A percentile compares a stretch with the other conserved stretches of the same genome.
Evolutionary conservation across 1,140 invertebrate species (phyloP).

Genomic region (Venustaconcha ellipsiformis): DNA sequence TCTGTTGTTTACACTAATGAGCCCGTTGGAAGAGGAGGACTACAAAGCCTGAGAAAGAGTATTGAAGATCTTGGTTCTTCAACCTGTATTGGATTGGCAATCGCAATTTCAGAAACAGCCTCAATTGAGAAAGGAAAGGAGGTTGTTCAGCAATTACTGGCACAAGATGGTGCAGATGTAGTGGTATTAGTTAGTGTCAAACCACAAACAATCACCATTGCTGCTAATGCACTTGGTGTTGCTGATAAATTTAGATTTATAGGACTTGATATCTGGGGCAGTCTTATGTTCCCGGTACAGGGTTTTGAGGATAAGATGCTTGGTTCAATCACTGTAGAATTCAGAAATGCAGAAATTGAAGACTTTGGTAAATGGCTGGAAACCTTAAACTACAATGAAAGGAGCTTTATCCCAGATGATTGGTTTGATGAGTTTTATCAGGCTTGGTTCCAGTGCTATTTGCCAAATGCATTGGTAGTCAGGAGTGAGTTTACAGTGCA

Average conservation of each 20-base stretch:
- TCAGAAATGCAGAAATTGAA: conserved; percentile 70
- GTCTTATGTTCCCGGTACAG: conserved; percentile 75
- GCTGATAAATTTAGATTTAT: conserved; percentile 44
- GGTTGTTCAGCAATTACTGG: conserved; percentile 31
- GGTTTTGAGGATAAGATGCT: conserved; percentile 74
- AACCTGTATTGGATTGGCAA: conserved; percentile 33
- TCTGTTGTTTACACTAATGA: conserved; percentile 76
- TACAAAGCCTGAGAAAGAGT: conserved; percentile 20
- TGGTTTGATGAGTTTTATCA: conserved; percentile 72
- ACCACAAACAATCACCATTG: conserved; percentile 39
- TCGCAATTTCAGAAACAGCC: conserved; percentile 9
- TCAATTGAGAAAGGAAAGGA: conserved; percentile 23
- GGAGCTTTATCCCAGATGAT: conserved; percentile 60
- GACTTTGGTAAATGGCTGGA: conserved; percentile 56
- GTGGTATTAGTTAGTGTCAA: conserved; percentile 48
- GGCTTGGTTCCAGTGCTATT: conserved; percentile 61
- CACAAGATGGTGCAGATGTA: conserved; percentile 38
- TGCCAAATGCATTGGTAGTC: conserved; percentile 20
- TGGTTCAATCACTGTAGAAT: conserved; percentile 81
- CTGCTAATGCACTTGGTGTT: conserved; percentile 41
- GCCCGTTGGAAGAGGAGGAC: conserved; percentile 67
- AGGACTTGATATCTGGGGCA: conserved; percentile 69
- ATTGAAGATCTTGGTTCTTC: conserved; percentile 26
- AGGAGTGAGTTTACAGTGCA: too few species aligned
- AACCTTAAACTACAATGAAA: conserved; percentile 48